Evolutionary conservation across 1,140 invertebrate genomes (phyloP).

Genomic region (Macrotrachela quadricornifera): DNA sequence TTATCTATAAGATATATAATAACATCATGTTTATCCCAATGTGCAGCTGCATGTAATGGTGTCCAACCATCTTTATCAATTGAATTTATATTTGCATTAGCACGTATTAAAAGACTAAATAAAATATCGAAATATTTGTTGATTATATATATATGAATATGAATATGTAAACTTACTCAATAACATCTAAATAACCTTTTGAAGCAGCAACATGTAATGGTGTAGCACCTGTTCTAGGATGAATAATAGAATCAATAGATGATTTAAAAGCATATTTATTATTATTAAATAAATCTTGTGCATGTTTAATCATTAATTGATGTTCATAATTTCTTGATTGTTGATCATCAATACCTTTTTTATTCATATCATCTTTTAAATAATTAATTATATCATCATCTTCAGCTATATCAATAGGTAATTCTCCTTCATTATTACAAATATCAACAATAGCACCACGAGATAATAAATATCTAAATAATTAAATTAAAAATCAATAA

Average conservation of each 20-base stretch:
- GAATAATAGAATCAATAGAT: background rate
- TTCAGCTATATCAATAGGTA: constrained; percentile 78
- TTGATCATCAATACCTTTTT: constrained; percentile 60
- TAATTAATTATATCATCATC: constrained; percentile 48
- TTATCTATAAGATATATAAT: constrained; percentile 68
- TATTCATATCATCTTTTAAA: constrained; percentile 57
- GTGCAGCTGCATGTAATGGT: constrained; percentile 78
- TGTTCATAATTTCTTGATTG: constrained; percentile 70
- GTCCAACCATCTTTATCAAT: constrained; percentile 93
- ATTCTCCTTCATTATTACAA: constrained; percentile 88
- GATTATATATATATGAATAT: no score
- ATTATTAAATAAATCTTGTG: constrained; percentile 53
- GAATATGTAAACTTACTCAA: constrained; percentile 36
- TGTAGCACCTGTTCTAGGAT: constrained; percentile 67
- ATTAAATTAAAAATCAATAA: no score
- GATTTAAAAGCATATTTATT: background rate
- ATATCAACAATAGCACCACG: constrained; percentile 74
- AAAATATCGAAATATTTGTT: background rate
- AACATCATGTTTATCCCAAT: constrained; percentile 85
- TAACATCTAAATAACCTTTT: constrained; percentile 83
- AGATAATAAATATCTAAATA: constrained; percentile 67
- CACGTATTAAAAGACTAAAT: constrained; percentile 47
- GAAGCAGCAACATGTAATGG: constrained; percentile 90
- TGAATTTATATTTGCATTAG: constrained; percentile 59
- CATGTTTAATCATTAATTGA: constrained; percentile 63